Percentiles rank a stretch among this genome's conserved stretches.
Evolutionary conservation across 2,113 vertebrate species (phyloP).

Genomic region (Pogonocichla stellata): DNA sequence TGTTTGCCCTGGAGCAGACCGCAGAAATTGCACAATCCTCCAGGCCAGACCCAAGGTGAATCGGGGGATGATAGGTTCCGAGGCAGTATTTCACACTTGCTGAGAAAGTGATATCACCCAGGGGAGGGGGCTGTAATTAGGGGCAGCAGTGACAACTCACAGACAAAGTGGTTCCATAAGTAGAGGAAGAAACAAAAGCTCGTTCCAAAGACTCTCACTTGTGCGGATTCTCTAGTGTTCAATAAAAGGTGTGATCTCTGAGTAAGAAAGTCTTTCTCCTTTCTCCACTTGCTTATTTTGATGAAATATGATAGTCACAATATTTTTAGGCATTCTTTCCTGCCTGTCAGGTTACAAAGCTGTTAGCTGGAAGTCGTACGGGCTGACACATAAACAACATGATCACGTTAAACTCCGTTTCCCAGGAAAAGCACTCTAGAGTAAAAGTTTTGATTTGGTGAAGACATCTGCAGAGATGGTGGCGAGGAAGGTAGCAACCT

Average conservation of each 20-base stretch:
- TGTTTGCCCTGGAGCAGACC: conserved; percentile 61
- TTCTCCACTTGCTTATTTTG: conserved; percentile 66
- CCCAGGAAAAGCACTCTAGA: not conserved
- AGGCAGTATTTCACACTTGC: conserved; percentile 53
- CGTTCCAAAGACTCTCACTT: not conserved
- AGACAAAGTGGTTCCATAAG: conserved; percentile 38
- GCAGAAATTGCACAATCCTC: conserved; percentile 35
- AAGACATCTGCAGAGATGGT: not conserved
- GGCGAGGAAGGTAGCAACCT: not conserved
- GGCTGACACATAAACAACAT: conserved; percentile 36
- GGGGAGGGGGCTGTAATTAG: conserved; percentile 20
- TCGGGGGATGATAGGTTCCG: not conserved
- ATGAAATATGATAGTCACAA: conserved; percentile 57
- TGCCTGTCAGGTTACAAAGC: conserved; percentile 44
- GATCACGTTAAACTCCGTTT: not conserved
- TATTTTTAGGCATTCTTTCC: conserved; percentile 45
- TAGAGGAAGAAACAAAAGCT: conserved; percentile 28
- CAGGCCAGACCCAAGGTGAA: conserved; percentile 32
- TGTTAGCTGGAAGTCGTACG: not conserved
- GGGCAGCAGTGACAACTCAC: conserved; percentile 6
- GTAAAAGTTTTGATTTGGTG: conserved; percentile 23
- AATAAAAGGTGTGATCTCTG: conserved; percentile 58
- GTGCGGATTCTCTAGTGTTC: conserved; percentile 31
- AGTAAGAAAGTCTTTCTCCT: conserved; percentile 38
- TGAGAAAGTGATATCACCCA: conserved; percentile 44